phyloP scores from a whole-genome alignment of 2,888 invertebrate species.

The Diaphora mendica region DNA sequence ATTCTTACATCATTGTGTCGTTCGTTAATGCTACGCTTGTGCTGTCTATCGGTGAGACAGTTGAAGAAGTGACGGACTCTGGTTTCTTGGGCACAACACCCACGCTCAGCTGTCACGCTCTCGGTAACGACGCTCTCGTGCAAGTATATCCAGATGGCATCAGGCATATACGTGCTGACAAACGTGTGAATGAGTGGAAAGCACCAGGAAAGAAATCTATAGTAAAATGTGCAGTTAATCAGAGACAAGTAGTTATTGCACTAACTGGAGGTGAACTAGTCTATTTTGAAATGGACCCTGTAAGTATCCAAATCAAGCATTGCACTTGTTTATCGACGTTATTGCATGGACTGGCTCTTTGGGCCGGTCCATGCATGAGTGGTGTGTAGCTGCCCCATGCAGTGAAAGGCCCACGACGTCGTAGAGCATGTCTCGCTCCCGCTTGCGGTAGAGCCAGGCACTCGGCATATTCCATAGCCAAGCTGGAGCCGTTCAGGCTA shows the following conservation, averaged over 20 bases:
- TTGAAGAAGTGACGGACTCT: slow-evolving; percentile 99
- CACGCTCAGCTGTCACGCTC: slow-evolving; percentile 98
- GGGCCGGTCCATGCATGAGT: slow-evolving; percentile 68
- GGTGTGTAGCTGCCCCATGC: slow-evolving; percentile 85
- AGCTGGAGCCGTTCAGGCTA: slow-evolving; percentile 89
- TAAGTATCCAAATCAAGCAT: slow-evolving; percentile 82
- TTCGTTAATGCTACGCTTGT: slow-evolving; percentile 99
- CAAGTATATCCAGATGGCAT: slow-evolving; percentile 99
- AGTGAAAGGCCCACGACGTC: slow-evolving; percentile 88
- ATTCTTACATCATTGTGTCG: slow-evolving; percentile 99
- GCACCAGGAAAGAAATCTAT: slow-evolving; percentile 99
- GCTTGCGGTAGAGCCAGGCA: slow-evolving; percentile 81
- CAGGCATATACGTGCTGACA: slow-evolving; percentile 98
- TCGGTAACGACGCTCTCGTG: slow-evolving; percentile 98
- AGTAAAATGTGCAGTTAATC: slow-evolving; percentile 99
- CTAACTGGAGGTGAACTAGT: slow-evolving; percentile 98
- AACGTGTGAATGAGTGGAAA: slow-evolving; percentile 99
- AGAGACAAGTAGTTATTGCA: slow-evolving; percentile 99
- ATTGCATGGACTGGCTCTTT: slow-evolving; percentile 65
- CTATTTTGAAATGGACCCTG: slow-evolving; percentile 99
- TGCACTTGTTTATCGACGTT: slow-evolving; percentile 67
- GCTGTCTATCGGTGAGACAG: slow-evolving; percentile 99
- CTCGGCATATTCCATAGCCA: slow-evolving; percentile 92
- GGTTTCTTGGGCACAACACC: slow-evolving; percentile 99
- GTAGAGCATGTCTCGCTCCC: slow-evolving; percentile 86